Evolutionary conservation across 2,888 invertebrate species (phyloP), one percentile per base, ranked within the genome.

Genomic region (Chymomyza caudatula): DNA sequence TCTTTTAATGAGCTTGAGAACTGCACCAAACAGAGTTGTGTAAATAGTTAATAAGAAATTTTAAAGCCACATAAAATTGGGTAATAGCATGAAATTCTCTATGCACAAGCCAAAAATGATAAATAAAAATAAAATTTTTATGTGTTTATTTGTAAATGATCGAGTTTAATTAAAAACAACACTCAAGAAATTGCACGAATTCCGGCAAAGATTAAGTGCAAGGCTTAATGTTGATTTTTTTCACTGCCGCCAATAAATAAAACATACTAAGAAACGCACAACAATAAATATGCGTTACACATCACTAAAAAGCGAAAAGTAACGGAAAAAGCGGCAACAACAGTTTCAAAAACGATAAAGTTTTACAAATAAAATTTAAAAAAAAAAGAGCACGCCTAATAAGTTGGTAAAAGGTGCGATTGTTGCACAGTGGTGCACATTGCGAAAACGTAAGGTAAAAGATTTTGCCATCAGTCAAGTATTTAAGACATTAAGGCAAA

Each of bases 391-490:
- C 17, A 1, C 19, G 47, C 63, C 56, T 63, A 71, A 73, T 60
- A 64, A 71, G 54, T 69, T 74, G 67, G 74, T 74, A 70, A 76
- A 74, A 67, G 74, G 67, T 71, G 73, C 69, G 67, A 79, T 71
- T 64, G n/a, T n/a, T n/a, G n/a, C n/a, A n/a, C n/a, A n/a, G n/a
- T n/a, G n/a, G n/a, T n/a, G n/a, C n/a, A n/a, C n/a, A n/a, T n/a
- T n/a, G n/a, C n/a, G n/a, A n/a, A n/a, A n/a, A n/a, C n/a, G n/a
- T n/a, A n/a, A n/a, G n/a, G n/a, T n/a, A n/a, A n/a, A n/a, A n/a
- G n/a, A n/a, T n/a, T n/a, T n/a, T n/a, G n/a, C n/a, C n/a, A n/a
- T n/a, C n/a, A n/a, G n/a, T n/a, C n/a, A n/a, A n/a, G n/a, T n/a
- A n/a, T n/a, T n/a, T n/a, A n/a, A n/a, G n/a, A n/a, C n/a, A n/a